Base-by-base conservation (phyloP, 2,797 vertebrate species). In the Propithecus perrieri region DNA sequence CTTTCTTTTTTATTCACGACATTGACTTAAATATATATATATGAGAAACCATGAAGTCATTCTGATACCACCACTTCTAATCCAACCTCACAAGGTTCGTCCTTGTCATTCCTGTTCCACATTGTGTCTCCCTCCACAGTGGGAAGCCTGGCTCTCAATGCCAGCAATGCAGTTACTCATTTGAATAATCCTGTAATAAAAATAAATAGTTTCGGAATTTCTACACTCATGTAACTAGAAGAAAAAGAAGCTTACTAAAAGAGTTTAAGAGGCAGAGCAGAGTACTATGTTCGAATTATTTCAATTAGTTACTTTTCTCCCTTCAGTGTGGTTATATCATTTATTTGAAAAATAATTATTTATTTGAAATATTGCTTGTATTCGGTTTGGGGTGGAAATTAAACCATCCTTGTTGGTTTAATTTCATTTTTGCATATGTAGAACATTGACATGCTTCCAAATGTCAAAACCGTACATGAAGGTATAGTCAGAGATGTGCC, bases 131-230 rank as follows among this genome's bases (percentile, higher is more conserved):
- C 43, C 28, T 72, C 41, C 57, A 10, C 9, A 35, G 20, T 43
- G 38, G 92, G 63, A 91, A 59, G 17, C 30, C 26, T 61, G 72
- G 2, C 18, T 90, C 9, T 33, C 33, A 67, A 63, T 26, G 75
- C 9, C 26, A 57, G 20, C 6, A 65, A n/a, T 38, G 46, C 10
- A 38, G 14, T 65, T 24, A 48, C 28, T 30, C 22, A n/a, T 48
- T 78, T 75, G 4, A 41, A 55, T 81, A 53, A 35, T 22, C 22
- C n/a, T 79, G 12, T 8, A 78, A 74, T n/a, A 79, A 93, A 50
- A 96, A 46, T 57, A 85, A 15, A 53, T 15, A 63, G n/a, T 57
- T 96, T 89, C 67, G 38, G 41, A 94, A 96, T 84, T 80, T 53
- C 26, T 63, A 55, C 3, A 55, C 12, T 69, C 43, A 55, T 7